Percentiles rank a stretch among this genome's conserved stretches.
Conservation (phyloP, 2,888 invertebrate genomes). For the Anticlea derivata region DNA sequence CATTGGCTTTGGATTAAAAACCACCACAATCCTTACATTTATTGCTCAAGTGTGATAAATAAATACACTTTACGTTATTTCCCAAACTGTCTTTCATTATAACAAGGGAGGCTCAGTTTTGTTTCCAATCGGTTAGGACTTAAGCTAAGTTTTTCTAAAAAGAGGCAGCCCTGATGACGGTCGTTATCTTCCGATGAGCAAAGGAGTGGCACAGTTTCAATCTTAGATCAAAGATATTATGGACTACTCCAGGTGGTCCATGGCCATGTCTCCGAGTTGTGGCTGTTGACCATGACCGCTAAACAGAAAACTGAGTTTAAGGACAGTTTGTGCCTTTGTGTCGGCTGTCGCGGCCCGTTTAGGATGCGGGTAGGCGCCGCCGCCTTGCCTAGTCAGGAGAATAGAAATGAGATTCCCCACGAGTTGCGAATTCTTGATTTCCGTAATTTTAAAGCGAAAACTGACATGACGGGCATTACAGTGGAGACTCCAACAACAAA, state of each 20-base stretch:
- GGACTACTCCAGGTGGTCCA: too few species aligned
- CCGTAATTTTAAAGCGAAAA: too few species aligned
- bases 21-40: too few species aligned
- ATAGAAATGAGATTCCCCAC: slow-evolving; percentile 10
- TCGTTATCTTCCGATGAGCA: neutral
- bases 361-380: slow-evolving; percentile 1
- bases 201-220: too few species aligned
- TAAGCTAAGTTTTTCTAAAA: neutral
- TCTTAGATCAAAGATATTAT: too few species aligned
- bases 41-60: too few species aligned
- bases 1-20: too few species aligned
- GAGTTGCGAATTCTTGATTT: neutral
- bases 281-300: too few species aligned
- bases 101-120: neutral
- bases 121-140: neutral
- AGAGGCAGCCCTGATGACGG: neutral
- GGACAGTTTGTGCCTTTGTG: slow-evolving; percentile 1
- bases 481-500: too few species aligned
- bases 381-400: slow-evolving; percentile 13
- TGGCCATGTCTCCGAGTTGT: too few species aligned
- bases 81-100: slow-evolving; percentile 3
- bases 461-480: too few species aligned
- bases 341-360: neutral
- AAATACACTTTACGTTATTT: neutral
- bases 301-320: too few species aligned